A percentile compares a stretch with the other conserved stretches of the same genome.
These are phyloP conservation scores for Neosilurus mollespiculum DNA, from an alignment of 2,797 vertebrate genomes.

Conservation along the genomic window DNA sequence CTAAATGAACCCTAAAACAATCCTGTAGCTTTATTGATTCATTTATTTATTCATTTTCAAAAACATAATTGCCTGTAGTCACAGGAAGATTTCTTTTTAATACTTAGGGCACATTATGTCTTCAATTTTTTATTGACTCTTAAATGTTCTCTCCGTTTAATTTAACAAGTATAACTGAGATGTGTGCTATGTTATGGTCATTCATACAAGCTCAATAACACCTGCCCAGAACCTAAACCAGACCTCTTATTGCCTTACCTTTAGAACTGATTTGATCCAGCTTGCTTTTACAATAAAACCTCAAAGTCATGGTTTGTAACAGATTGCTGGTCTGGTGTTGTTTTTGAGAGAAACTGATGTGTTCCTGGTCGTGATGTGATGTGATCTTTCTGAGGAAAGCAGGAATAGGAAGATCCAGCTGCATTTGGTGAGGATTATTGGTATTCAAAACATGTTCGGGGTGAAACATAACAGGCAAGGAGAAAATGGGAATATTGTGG, in stretches of 20 bases:
- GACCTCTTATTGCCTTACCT: neutral
- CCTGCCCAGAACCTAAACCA: neutral
- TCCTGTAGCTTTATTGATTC: neutral
- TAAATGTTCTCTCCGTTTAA: neutral
- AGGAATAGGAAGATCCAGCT: constrained; percentile 10
- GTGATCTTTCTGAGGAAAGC: constrained; percentile 3
- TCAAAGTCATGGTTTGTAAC: neutral
- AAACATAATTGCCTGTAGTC: neutral
- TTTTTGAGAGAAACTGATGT: neutral
- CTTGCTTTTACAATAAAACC: neutral
- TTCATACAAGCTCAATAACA: neutral
- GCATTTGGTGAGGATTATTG: constrained; percentile 6
- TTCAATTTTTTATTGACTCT: neutral
- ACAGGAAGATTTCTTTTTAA: neutral
- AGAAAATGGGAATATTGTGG: constrained; percentile 18
- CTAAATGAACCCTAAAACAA: neutral
- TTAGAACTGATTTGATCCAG: neutral
- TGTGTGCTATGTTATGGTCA: neutral
- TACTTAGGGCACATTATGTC: neutral
- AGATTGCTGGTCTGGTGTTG: neutral
- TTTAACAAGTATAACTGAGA: constrained; percentile 3
- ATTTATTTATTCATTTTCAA: neutral
- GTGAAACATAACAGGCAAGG: constrained; percentile 1
- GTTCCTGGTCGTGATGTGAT: neutral
- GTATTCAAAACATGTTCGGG: constrained; percentile 15